Conservation (phyloP, 2,113 vertebrate species). For the Corvus hawaiiensis region DNA sequence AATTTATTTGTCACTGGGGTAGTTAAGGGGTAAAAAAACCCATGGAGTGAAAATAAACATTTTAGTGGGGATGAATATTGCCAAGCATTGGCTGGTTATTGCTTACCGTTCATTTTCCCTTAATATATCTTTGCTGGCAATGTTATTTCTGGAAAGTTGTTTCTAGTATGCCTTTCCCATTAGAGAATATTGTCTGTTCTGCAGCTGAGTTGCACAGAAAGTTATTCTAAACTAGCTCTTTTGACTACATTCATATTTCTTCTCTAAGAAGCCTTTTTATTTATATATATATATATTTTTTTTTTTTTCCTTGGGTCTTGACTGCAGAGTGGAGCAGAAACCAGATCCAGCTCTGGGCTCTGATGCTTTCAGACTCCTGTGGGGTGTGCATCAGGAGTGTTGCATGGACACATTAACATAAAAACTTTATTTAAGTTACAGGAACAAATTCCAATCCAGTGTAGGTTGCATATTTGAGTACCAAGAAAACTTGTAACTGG, state of each 20-base stretch:
- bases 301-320: neutral
- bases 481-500: neutral
- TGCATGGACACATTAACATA: neutral
- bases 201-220: constrained; percentile 38
- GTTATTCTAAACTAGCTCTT: neutral
- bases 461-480: neutral
- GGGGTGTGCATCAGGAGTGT: accelerated
- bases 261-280: neutral
- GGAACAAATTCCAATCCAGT: neutral
- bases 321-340: neutral
- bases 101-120: constrained; percentile 52
- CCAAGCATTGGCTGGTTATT: constrained; percentile 52
- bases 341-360: neutral
- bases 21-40: neutral
- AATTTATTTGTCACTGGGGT: constrained; percentile 48
- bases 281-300: neutral
- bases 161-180: constrained; percentile 38
- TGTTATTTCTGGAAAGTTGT: constrained; percentile 61
- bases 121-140: constrained; percentile 57
- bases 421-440: neutral
- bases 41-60: constrained; percentile 44
- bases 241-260: neutral
- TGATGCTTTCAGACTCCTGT: neutral
- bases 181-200: constrained; percentile 55
- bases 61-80: constrained; percentile 45